Conservation (phyloP, 2,888 invertebrate species). For the Copidosoma aretas region DNA sequence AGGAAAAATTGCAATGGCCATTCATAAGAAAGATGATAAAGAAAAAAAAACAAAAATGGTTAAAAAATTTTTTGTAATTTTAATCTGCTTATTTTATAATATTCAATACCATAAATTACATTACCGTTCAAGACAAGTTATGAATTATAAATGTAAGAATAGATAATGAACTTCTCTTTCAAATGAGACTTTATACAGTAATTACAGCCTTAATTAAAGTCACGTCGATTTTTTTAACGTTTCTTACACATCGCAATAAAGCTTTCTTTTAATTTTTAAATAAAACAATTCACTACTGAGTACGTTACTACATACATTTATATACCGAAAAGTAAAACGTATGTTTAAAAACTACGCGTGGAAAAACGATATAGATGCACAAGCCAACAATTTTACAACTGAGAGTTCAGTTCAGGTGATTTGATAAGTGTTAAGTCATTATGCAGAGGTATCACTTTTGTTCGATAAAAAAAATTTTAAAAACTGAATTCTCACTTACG, state of each 20-base stretch:
- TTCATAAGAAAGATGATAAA: slow-evolving; percentile 13
- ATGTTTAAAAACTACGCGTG: slow-evolving; percentile 27
- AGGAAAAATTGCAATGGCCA: slow-evolving; percentile 1
- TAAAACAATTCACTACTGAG: slow-evolving; percentile 18
- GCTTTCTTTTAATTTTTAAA: slow-evolving; percentile 25
- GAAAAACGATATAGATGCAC: slow-evolving; percentile 16
- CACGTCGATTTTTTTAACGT: slow-evolving; percentile 33
- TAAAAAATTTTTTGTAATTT: slow-evolving; percentile 39
- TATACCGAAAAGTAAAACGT: slow-evolving; percentile 22
- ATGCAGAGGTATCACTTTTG: slow-evolving; percentile 46
- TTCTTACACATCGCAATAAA: neutral
- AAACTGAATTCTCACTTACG: slow-evolving; percentile 42
- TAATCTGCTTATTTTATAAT: slow-evolving; percentile 42
- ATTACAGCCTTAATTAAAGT: slow-evolving; percentile 45
- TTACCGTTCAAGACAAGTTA: slow-evolving; percentile 43
- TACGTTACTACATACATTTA: slow-evolving; percentile 17
- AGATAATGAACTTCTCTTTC: slow-evolving; percentile 40
- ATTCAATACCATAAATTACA: slow-evolving; percentile 45
- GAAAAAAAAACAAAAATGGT: slow-evolving; percentile 36
- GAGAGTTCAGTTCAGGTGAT: slow-evolving; percentile 30
- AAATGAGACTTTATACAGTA: slow-evolving; percentile 47
- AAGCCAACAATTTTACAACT: slow-evolving; percentile 24
- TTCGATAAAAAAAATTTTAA: slow-evolving; percentile 14
- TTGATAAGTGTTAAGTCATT: slow-evolving; percentile 24
- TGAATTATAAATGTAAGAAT: slow-evolving; percentile 40